Evolutionary conservation across 2,888 invertebrate genomes (phyloP), one percentile per base, ranked within the genome.

Genomic region (Fragum whitleyi): DNA sequence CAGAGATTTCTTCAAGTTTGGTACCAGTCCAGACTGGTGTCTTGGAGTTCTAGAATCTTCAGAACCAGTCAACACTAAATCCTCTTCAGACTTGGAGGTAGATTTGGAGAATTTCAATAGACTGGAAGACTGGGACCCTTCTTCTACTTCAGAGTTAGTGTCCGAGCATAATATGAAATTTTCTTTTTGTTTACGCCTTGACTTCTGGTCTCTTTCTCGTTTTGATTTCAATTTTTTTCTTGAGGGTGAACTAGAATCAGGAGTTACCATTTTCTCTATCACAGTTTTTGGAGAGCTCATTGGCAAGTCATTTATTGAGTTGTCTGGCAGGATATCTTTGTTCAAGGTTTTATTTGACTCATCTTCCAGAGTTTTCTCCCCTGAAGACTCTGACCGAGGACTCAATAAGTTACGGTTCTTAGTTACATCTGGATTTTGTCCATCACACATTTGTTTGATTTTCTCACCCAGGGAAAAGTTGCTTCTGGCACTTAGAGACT

Each of bases 381-480:
- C 76, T 26, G 69, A 73, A 29, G 65, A 55, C 2, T 67, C 72
- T 21, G 76, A 76, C 19, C 76, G 32, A 0, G 76, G 80, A 6
- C 73, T 72, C n/a, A 39, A n/a, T 6, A 61, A 36, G 2, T 73
- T 47, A n/a, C 26, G n/a, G 23, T 29, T 42, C 0, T 51, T 16
- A 2, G 29, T 53, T 2, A 9, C 69, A 36, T 59, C 53, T n/a
- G 21, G 16, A 19, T 57, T 55, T 11, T 85, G 79, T 32, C 77
- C 73, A 32, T 80, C 82, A 83, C 85, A 85, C 39, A 82, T 70
- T 29, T 78, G 69, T 53, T 78, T 82, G 26, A 89, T 89, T 69
- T 88, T 85, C 79, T 87, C 88, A 5, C 89, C 89, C 11, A 89
- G 76, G 5, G 89, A 89, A 71, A 74, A 83, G 21, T 78, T 84